Evolutionary conservation across 2,888 invertebrate species (phyloP), one percentile per base, ranked within the genome.

Genomic region (Chaetogeoica ovagalla): DNA sequence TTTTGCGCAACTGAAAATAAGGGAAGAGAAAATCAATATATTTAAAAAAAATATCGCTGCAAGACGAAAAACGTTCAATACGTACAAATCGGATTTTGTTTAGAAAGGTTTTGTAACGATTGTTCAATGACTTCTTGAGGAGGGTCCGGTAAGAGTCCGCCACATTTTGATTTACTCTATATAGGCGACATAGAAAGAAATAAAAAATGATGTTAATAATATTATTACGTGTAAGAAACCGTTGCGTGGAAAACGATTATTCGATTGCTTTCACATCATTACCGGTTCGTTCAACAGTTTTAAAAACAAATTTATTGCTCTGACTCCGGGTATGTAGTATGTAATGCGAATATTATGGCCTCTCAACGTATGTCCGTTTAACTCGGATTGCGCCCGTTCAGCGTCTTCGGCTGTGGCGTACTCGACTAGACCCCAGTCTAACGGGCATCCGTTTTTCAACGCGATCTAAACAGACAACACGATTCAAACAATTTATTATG

Each of bases 371-470:
- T 84, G 85, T n/a, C 86, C 86, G 76, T 87, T 85, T 60, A 87
- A 83, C 9, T 84, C 83, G 19, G 84, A 83, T 81, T 86, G 86
- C 0, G 87, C 87, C 66, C 84, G 84, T 83, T 87, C 87, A 0
- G 87, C 87, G 75, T 87, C 87, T 30, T 86, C 86, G 48, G 85
- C 84, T 39, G 84, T 84, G 68, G 85, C 84, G 77, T 87, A 89
- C 84, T 89, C 89, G 8, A 89, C 87, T 39, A 89, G 85, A 55
- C 88, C 89, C 87, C 87, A 88, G 75, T 88, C 88, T 81, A 88
- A 86, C 11, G 88, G 87, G 79, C 87, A 87, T 6, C 87, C 87
- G 83, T 88, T 88, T 82, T 87, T 87, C 83, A 88, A 84, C 19
- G 88, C 87, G 83, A 89, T 88, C 88, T 88, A 84, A 23, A 83